phyloP scores from a whole-genome alignment of 2,113 vertebrate genomes.

The Ceyx melanurus region DNA sequence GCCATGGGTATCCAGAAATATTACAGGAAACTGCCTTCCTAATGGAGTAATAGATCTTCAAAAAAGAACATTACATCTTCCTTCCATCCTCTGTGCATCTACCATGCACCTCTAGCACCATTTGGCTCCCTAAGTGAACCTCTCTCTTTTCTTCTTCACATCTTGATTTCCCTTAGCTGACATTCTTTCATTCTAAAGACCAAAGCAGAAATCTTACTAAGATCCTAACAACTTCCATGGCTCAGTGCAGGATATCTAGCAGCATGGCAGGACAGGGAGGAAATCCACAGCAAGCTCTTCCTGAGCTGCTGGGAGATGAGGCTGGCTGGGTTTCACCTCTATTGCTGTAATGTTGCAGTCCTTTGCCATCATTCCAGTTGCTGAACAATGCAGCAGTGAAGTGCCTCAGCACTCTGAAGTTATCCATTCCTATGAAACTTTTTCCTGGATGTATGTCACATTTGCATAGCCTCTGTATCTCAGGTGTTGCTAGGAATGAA shows the following conservation, averaged over 20 bases:
- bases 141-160: neutral
- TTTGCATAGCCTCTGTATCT: neutral
- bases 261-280: neutral
- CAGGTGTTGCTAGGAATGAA: neutral
- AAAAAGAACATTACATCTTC: neutral
- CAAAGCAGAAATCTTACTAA: neutral
- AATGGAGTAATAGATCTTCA: neutral
- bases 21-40: neutral
- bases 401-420: neutral
- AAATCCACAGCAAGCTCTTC: neutral
- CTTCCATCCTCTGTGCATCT: neutral
- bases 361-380: neutral
- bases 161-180: neutral
- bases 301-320: neutral
- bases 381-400: neutral
- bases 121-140: neutral
- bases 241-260: neutral
- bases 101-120: neutral
- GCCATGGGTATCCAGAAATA: neutral
- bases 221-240: neutral
- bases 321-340: neutral
- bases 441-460: neutral
- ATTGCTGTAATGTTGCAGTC: neutral
- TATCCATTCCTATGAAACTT: neutral
- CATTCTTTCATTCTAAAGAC: neutral